Base-by-base conservation (phyloP, 2,797 vertebrate species). In the Remorina albescens region DNA sequence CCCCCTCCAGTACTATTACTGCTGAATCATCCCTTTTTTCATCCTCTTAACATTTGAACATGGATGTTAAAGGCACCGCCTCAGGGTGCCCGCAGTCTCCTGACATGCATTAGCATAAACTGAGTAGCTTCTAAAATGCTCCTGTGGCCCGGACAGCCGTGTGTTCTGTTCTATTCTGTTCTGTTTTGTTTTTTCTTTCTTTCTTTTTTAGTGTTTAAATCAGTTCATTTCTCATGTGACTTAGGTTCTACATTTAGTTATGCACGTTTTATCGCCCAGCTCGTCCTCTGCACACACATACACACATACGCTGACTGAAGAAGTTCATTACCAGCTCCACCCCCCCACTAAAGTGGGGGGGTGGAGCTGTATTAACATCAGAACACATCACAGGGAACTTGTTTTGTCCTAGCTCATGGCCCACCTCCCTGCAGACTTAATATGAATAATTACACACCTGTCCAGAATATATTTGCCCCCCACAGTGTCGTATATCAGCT, bases 31-130 rank as follows among this genome's bases (percentile, higher is more conserved):
- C 67, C 44, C 21, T 60, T 81, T 82, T 44, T 50, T 42, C 49
- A 44, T 54, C 71, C 50, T 50, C 72, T 86, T 82, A 81, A 68
- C 73, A 85, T 90, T 82, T 77, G 57, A 81, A 76, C 78, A 73
- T 71, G 55, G 74, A 82, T 81, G 81, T 69, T 78, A 85, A 80
- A 57, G 39, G 44, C 57, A 54, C 23, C 1, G 62, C 72, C 74
- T 51, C 15, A 2, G 64, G 71, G 68, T 46, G 67, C 51, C 69
- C 74, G 61, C 61, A 26, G 68, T 76, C 80, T 82, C 54, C 46
- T 78, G 78, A 85, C 74, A 54, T 16, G 55, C 51, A 83, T 89
- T 81, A 79, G 67, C 80, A 88, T 79, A 75, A 83, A 75, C 55
- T 30, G 61, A 15, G 30, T 12, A 8, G 51, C 61, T 47, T 65